Evolutionary conservation across 2,113 vertebrate species (phyloP), one percentile per base, ranked within the genome.

Genomic region (Aphelocoma coerulescens): DNA sequence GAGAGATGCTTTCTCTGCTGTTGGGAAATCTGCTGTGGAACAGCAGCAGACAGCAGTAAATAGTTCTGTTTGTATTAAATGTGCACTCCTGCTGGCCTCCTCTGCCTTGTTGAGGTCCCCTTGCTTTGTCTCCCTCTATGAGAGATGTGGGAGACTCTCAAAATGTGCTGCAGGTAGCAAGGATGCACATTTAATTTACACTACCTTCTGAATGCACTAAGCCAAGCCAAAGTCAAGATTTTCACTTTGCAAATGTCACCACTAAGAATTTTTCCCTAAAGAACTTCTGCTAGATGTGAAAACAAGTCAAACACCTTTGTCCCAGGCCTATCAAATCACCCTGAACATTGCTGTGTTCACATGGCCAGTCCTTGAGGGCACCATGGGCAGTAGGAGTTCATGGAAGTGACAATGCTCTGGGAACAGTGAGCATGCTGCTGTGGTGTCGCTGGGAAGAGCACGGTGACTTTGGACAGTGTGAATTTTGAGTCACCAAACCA

Each of bases 1-100:
- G 93, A 98, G 93, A 95, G 82, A 94, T 71, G 39, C n/a, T 88
- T 95, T 89, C 81, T 91, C 71, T 69, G 68, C 78, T 87, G 49
- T 62, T 87, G 93, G 95, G 92, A 97, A 96, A 95, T 95, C 80
- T 95, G 80, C 89, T 96, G 87, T 91, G 72, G 93, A 96, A 95
- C 28, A 88, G 85, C 66, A 95, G 79, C 76, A 95, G 78, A 76
- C 52, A 87, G 82, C 20, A 21, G 81, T 84, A 95, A 95, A 87
- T 49, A 85, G 23, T 54, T 87, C n/a, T 65, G 48, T 73, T 94
- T 59, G 48, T 62, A 28, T 75, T 76, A 85, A 24, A 30, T 41
- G 37, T 85, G 44, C 57, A 24, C 72, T 89, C 49, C 74, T 14
- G 6, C 61, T 58, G 84, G 88, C 35, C 35, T 35, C 11, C 6